Base-by-base conservation (phyloP, 2,113 vertebrate species). In the Oxyruncus cristatus region DNA sequence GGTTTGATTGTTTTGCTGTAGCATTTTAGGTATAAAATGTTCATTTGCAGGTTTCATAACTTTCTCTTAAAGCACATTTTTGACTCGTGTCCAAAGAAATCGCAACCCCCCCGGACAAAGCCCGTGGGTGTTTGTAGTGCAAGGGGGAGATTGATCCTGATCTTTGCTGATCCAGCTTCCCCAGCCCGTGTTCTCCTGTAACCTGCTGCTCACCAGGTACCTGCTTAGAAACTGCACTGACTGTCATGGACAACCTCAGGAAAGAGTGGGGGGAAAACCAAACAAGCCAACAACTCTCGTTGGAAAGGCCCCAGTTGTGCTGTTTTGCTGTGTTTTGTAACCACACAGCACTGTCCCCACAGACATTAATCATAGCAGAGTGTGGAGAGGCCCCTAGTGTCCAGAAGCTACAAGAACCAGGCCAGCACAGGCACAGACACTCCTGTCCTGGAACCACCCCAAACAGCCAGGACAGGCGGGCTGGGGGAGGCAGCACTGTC, bases 381-480 rank as follows among this genome's bases (percentile, higher is more conserved):
- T 4, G 32, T 76, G 86, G 79, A 94, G 95, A 95, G 92, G 92
- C 92, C 89, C 80, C 89, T 92, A 94, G 92, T 92, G 94, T 95
- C 94, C 92, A 86, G 89, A 89, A 65, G 67, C 22, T 47, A 95
- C 95, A 94, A 80, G 63, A 66, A 46, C 85, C 1, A 41, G 32
- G 35, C 76, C 89, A 82, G 66, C 44, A 3, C 1, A 11, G 46
- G 53, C 77, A 3, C 0, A 9, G 58, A 32, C 78, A 14, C 3
- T n/a, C 35, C 49, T 58, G 26, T 13, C 21, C 66, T 24, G 56
- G 58, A 77, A n/a, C 63, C 59, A 32, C 0, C 41, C 41, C 62
- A 33, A 24, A 30, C 2, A 28, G 11, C 24, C 49, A 16, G 61
- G 79, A 37, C 8, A 9, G 24, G 37, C 6, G 41, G 7, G 11